Evolutionary conservation across 1,140 invertebrate genomes (phyloP), one percentile per base, ranked within the genome.

Genomic region (Drosophila setifemur): DNA sequence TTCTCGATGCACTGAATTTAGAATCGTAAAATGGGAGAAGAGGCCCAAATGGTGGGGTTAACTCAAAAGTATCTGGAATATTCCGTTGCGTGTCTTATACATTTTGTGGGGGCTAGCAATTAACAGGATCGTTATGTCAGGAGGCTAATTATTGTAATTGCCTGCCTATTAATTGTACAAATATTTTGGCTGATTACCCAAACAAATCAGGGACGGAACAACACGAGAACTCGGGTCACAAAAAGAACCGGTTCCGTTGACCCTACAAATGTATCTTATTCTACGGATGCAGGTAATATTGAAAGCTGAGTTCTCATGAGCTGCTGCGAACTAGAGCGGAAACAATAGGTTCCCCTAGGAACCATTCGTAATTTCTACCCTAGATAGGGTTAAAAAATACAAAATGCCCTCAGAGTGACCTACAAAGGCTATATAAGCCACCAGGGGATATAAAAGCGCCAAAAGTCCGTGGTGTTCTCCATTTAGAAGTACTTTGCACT

Each of bases 81-180:
- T 37, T 26, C 21, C 14, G 33, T 71, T 63, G 74, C 79, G 79
- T 83, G 79, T 60, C 79, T 63, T 21, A 29, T n/a, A 12, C 50
- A 48, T 66, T 57, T 42, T 43, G 54, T 35, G 40, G 12, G 11
- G 47, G 43, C 8, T 21, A 50, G 48, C 48, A 35, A 71, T 66
- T 67, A 64, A 57, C 19, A 4, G 49, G 16, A 12, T 19, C 26
- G 18, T 82, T 75, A 85, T 74, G 55, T 63, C 45, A 66, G 39
- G 19, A 44, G 52, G 37, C 54, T 63, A 86, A 79, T 83, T 85
- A 86, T 79, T 79, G 40, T 83, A 83, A 83, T 83, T 75, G 81
- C 33, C 16, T 60, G 48, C 35, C 33, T 44, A 54, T 55, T 49
- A 64, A 52, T 42, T 54, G 57, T 50, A 43, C 68, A 85, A 85